Base-by-base conservation (phyloP, 2,797 vertebrate species). In the Anguilla megastoma region DNA sequence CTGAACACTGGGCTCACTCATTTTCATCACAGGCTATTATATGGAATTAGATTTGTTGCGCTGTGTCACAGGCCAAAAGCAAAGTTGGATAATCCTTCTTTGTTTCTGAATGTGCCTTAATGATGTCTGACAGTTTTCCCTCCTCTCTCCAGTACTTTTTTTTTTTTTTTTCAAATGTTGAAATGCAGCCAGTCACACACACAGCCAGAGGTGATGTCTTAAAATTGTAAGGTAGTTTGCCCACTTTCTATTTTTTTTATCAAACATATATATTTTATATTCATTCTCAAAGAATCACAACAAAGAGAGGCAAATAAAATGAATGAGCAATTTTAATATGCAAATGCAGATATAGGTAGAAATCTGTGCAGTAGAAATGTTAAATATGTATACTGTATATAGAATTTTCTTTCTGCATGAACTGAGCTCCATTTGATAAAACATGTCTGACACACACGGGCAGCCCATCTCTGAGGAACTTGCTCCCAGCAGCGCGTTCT, bases 31-130 rank as follows among this genome's bases (percentile, higher is more conserved):
- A 41, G 21, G 3, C 60, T 85, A 94, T 89, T 90, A 85, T 91
- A 87, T 91, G 76, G 85, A 91, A 90, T 90, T 90, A 90, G 86
- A 87, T 92, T 89, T 90, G 88, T 94, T 93, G 89, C 86, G 86
- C 91, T 50, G 30, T 80, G 84, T 71, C 58, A 82, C 84, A 86
- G 86, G 89, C 63, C 30, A 88, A 82, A 82, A 36, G 80, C 24
- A 60, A 86, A 86, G 45, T 36, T 84, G 71, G 76, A 90, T 90
- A 48, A 36, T 66, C 50, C 27, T 85, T 30, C 79, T 52, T n/a
- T 86, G 84, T 18, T 74, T 71, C 41, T 87, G 60, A 69, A 69
- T 60, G 3, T 50, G 48, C 10, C 14, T 84, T 84, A 52, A 83
- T 48, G 27, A n/a, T 84, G 45, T 84, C 82, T 54, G 82, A 54